phyloP scores from a whole-genome alignment of 2,888 invertebrate species.

The Formica aserva region DNA sequence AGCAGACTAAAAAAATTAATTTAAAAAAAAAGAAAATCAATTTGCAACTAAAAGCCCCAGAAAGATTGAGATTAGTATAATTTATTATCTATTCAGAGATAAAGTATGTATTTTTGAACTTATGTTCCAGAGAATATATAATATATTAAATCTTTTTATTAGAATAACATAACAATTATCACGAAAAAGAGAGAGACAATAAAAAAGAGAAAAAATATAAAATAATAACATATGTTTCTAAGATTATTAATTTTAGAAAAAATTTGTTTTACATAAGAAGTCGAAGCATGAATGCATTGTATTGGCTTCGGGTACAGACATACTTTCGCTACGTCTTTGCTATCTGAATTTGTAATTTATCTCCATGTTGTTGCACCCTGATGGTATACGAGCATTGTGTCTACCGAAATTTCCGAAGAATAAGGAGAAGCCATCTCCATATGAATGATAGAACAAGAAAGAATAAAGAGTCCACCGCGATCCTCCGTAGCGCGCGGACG shows the following conservation, averaged over 20 bases:
- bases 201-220: neutral
- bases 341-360: slow-evolving; percentile 12
- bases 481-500: neutral
- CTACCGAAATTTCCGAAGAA: neutral
- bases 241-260: neutral
- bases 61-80: neutral
- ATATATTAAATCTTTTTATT: neutral
- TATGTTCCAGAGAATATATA: neutral
- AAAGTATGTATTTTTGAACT: neutral
- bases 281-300: neutral
- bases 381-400: neutral
- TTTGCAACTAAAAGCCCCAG: neutral
- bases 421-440: neutral
- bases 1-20: neutral
- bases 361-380: neutral
- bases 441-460: slow-evolving; percentile 1
- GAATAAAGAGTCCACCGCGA: slow-evolving; percentile 10
- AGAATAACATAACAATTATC: neutral
- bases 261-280: neutral
- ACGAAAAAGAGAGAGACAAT: neutral
- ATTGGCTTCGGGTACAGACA: neutral
- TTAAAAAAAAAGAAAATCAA: neutral
- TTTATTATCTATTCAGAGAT: neutral
- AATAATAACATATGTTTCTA: neutral
- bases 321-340: neutral